Evolutionary conservation across 1,140 invertebrate genomes (phyloP), one percentile per base, ranked within the genome.

Genomic region (Notospermus geniculatus): DNA sequence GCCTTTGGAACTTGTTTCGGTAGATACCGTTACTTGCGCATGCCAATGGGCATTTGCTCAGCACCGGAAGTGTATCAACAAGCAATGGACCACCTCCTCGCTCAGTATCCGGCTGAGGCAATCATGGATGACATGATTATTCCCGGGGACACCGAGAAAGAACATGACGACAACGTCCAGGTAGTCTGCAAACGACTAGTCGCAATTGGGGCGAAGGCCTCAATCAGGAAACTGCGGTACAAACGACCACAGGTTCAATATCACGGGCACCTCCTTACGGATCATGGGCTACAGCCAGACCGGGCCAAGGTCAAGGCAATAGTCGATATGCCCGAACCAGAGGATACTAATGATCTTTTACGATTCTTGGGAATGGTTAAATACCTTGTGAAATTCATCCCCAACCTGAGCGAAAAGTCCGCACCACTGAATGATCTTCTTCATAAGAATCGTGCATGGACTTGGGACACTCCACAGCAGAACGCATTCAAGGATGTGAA

Each of bases 271-370:
- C 57, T 73, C 11, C 64, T 83, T 39, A 63, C 69, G 22, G 22
- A 57, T 17, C 55, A 74, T 46, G 77, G 78, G 1, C 56, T 83
- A 1, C 72, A 73, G 43, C 65, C 74, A 29, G 74, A 81, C 41
- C 72, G 70, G 46, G 68, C 69, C 4, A 83, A 82, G 65, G 64
- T 80, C 0, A 32, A 65, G 41, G 71, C 68, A n/a, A 71, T 83
- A 15, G 28, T 41, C 11, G 57, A 74, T 2, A 68, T 78, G 30
- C 64, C 64, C 9, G n/a, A 9, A 52, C 81, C 80, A 7, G 77
- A 22, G 15, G 63, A 65, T 43, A 41, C 54, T 32, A 63, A 63
- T 23, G 65, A 65, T 15, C 57, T 68, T 1, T 55, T 57, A 53
- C 55, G 17, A 43, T 68, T 71, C 52, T 46, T 71, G 19, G 68